These are phyloP conservation scores for Mus caroli DNA, from an alignment of 2,797 vertebrate genomes.

Conservation along the genomic window DNA sequence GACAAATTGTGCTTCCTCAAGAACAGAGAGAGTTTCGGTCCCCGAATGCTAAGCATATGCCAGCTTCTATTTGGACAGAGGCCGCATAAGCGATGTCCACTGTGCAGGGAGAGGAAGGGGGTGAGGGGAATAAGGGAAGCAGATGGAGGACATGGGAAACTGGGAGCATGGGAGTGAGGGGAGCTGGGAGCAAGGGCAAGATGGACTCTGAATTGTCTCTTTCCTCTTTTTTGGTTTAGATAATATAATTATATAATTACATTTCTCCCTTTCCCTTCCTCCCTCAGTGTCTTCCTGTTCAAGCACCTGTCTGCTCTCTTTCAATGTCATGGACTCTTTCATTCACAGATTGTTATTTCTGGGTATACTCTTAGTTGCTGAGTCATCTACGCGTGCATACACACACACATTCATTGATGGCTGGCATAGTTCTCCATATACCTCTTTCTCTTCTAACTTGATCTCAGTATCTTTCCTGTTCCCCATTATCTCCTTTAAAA, in stretches of 20 bases:
- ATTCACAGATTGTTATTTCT: background rate
- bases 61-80: constrained; percentile 18
- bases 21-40: background rate
- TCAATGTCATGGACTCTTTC: background rate
- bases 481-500: constrained; percentile 5
- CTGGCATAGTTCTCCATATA: background rate
- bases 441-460: background rate
- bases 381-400: background rate
- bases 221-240: background rate
- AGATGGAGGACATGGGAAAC: background rate
- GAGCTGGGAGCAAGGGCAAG: background rate
- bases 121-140: background rate
- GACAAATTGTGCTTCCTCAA: background rate
- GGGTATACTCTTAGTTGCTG: too few relatives aligned
- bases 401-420: background rate
- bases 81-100: background rate
- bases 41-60: background rate
- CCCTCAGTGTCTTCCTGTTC: too few relatives aligned
- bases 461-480: background rate
- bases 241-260: background rate
- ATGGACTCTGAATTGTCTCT: too few relatives aligned
- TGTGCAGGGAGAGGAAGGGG: background rate
- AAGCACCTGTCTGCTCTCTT: background rate
- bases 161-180: background rate
- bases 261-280: background rate